These are phyloP conservation scores for Drusus annulatus DNA, from an alignment of 1,140 invertebrate genomes.

Conservation along the genomic window DNA sequence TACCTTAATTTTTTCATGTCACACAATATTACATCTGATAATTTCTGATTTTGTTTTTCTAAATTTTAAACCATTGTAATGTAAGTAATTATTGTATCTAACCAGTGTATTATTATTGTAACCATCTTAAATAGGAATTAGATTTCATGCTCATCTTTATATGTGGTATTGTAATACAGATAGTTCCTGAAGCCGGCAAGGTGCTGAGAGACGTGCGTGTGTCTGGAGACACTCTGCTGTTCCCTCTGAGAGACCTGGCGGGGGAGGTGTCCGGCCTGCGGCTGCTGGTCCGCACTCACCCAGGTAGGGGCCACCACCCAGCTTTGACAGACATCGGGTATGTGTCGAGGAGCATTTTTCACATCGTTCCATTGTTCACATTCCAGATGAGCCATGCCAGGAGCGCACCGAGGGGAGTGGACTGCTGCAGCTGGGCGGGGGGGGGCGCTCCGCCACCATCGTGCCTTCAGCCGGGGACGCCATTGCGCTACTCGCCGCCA, in stretches of 20 bases:
- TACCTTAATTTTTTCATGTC: too few relatives aligned
- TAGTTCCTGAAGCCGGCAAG: conserved; percentile 60
- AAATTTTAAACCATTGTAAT: too few relatives aligned
- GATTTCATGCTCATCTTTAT: background rate
- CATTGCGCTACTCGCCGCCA: conserved; percentile 54
- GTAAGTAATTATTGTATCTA: too few relatives aligned
- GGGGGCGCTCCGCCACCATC: conserved; percentile 64
- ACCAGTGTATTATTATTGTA: too few relatives aligned
- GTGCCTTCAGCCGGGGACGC: conserved; percentile 64
- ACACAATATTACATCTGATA: too few relatives aligned
- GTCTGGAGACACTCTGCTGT: conserved; percentile 71
- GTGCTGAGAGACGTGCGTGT: conserved; percentile 65
- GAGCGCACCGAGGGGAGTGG: background rate
- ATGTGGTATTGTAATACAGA: conserved; percentile 57
- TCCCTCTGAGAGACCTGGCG: conserved; percentile 76
- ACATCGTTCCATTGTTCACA: too few relatives aligned
- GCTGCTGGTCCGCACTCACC: background rate
- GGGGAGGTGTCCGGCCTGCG: conserved; percentile 74
- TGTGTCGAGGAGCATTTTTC: too few relatives aligned
- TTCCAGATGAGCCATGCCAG: background rate
- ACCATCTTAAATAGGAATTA: background rate
- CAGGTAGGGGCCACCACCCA: too few relatives aligned
- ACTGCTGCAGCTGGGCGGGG: conserved; percentile 21
- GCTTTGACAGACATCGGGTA: too few relatives aligned
- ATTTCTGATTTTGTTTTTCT: too few relatives aligned